Base-by-base conservation (phyloP, 2,797 vertebrate species). In the Sebastes baramenuke region DNA sequence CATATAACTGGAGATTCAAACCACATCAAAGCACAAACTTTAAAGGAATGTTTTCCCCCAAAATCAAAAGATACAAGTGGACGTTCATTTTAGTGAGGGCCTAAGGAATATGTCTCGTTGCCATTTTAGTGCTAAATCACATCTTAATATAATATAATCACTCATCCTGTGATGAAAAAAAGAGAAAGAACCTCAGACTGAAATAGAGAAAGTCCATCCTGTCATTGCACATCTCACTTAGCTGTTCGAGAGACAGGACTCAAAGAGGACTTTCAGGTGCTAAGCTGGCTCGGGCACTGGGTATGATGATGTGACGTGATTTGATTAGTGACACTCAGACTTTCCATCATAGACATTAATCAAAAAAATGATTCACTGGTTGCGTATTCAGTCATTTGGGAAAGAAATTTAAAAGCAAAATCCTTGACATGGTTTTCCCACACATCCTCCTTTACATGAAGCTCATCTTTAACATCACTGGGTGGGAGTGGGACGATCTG, bases 21-120 rank as follows among this genome's bases (percentile, higher is more conserved):
- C 60, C 81, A 90, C 89, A 80, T 76, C 60, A 78, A 90, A 89
- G 76, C 64, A 58, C 73, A 89, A 81, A 84, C 68, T 68, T 69
- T 80, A 79, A 88, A 85, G 87, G 88, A 94, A 94, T 88, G 91
- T 87, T 88, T 85, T 65, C 85, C 85, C 85, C 83, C 46, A 60
- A 90, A 87, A 88, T 76, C 36, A 78, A 77, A 29, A 77, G 77
- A 38, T 46, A 65, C 12, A 73, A 55, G 55, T 67, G 77, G 71
- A 80, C 25, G 18, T 60, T 73, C 75, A 42, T 85, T 85, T 75
- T 30, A 82, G 60, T 12, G 11, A 79, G 56, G 38, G 72, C 24
- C 56, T 74, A 77, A 85, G 64, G 52, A 74, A 84, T 4, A 30
- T 6, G 70, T 54, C 12, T 81, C 54, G 27, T 65, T 24, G 62